Evolutionary conservation across 2,113 vertebrate genomes (phyloP).

Genomic region (Falcunculus frontatus): DNA sequence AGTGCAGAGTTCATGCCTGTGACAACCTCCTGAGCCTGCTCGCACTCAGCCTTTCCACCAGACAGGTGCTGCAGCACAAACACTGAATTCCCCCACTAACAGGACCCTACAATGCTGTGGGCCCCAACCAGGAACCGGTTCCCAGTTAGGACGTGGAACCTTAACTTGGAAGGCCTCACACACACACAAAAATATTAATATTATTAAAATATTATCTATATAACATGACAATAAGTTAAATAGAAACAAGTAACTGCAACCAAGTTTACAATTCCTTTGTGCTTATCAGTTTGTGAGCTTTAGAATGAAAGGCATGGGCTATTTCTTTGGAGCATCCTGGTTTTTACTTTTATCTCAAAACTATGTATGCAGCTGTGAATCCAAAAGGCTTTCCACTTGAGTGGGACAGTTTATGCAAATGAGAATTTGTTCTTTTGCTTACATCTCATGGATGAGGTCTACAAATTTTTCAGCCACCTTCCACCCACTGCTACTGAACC

Average conservation of each 20-base stretch:
- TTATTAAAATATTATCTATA: neutral
- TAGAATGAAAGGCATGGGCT: neutral
- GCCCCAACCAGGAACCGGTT: neutral
- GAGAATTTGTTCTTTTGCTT: neutral
- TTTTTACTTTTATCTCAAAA: neutral
- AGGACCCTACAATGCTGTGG: neutral
- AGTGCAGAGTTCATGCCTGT: neutral
- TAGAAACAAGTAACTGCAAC: neutral
- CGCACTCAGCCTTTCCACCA: neutral
- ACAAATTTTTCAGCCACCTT: neutral
- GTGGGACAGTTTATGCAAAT: neutral
- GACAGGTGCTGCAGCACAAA: neutral
- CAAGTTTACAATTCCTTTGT: neutral
- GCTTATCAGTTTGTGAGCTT: neutral
- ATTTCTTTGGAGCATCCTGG: neutral
- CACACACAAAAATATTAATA: neutral
- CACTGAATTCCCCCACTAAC: neutral
- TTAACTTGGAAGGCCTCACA: neutral
- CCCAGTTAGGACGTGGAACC: neutral
- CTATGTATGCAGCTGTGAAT: neutral
- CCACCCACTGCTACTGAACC: neutral
- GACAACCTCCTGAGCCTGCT: neutral
- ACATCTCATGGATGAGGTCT: neutral
- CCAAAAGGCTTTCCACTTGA: neutral
- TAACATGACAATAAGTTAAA: neutral